Base-by-base conservation (phyloP, 2,888 invertebrate genomes). In the Phorcus lineatus region DNA sequence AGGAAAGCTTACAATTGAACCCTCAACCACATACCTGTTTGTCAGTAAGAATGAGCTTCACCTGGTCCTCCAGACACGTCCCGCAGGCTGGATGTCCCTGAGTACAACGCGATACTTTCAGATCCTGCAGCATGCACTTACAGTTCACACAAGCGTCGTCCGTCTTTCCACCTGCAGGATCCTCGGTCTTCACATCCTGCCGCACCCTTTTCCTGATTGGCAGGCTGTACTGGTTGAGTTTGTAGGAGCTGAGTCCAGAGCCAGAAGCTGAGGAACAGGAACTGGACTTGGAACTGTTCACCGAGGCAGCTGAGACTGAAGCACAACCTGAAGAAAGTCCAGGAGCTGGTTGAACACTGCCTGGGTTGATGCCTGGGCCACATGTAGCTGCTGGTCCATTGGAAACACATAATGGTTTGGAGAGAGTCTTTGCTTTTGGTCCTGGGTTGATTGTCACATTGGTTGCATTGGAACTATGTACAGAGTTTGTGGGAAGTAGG, bases 11-110 rank as follows among this genome's bases (percentile, higher is more conserved):
- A 62, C 74, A 79, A 7, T 47, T 31, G 22, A 47, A 47, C 47
- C 47, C 47, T 47, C 47, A 11, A 47, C 47, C 47, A 70, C 88
- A 88, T 85, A 88, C 88, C 80, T 88, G 87, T 83, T 88, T 87
- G 57, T 90, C 87, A 7, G 91, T 88, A 17, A 91, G 86, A 22
- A 91, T 87, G 24, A 86, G 85, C 80, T 91, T 91, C 16, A 90
- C 91, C 74, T 89, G 86, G 74, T 86, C 88, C 81, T 91, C 88
- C 55, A 91, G 85, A 84, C 91, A 91, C 28, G 81, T 83, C 4
- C 86, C 86, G 82, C 91, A 91, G 22, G 89, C 88, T 9, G 84
- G 82, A 84, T 91, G 91, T 1, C 90, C 89, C 77, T 87, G 84
- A 19, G 87, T 86, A 83, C 91, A 91, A 24, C 84, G 86, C 0